Conservation (phyloP, 2,888 invertebrate species). For the Andrena trimmerana region DNA sequence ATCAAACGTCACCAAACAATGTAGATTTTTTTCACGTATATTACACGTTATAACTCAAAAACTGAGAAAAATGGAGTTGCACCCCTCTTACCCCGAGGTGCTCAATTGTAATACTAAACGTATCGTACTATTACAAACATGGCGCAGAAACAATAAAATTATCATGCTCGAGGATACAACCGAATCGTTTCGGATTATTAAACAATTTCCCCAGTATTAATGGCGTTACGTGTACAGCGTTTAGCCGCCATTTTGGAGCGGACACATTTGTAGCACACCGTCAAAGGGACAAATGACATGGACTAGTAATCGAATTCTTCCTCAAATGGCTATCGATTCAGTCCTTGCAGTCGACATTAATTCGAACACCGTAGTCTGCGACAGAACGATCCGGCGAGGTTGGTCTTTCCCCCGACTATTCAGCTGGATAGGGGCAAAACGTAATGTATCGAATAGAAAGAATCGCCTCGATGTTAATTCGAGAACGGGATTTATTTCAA, state of each 20-base stretch:
- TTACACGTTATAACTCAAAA: no score
- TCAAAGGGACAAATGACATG: constrained; percentile 37
- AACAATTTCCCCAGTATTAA: background rate
- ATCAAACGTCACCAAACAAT: no score
- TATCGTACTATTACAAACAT: background rate
- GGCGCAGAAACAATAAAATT: background rate
- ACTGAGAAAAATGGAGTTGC: no score
- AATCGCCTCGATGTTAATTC: constrained; percentile 46
- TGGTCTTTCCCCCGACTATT: background rate
- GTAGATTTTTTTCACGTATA: no score
- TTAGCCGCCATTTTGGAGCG: background rate
- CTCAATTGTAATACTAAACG: background rate
- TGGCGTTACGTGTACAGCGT: background rate
- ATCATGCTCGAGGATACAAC: background rate
- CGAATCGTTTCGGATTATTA: background rate
- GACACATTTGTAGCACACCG: constrained; percentile 14
- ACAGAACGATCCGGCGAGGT: background rate
- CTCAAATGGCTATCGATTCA: constrained; percentile 47
- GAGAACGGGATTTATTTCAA: constrained; percentile 49
- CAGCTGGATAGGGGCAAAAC: background rate
- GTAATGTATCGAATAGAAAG: background rate
- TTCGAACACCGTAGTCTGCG: background rate
- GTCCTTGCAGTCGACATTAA: constrained; percentile 5
- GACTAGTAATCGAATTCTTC: constrained; percentile 47
- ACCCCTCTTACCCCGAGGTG: no score